Base-by-base conservation (phyloP, 1,140 invertebrate species). In the Macrocentrus cingulum region DNA sequence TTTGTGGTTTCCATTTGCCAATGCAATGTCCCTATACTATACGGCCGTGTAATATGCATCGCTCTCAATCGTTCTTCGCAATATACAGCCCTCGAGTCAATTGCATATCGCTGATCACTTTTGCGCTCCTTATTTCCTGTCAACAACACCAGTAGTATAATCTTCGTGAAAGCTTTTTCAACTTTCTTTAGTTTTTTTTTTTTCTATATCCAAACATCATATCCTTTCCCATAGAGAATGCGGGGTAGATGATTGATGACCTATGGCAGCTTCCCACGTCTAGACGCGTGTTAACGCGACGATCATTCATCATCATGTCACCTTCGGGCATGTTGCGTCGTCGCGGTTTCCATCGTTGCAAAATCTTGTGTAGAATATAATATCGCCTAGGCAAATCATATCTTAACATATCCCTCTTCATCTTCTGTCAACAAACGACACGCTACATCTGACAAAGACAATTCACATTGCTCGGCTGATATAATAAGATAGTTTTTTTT, bases 291-390 rank as follows among this genome's bases (percentile, higher is more conserved):
- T 59, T 59, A 59, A 59, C 57, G 50, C 39, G 42, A 53, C 57
- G 39, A 59, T 59, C 57, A 51, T 53, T 59, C 57, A 59, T 59
- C 57, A 52, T 59, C 56, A 53, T 37, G 50, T 53, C 25, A 46
- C 57, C 29, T 34, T 39, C 49, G 23, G 52, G 46, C 34, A 36
- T 46, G 7, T 20, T 20, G 18, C 18, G 44, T 20, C 18, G 20
- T 20, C 18, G 44, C 18, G 44, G 44, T 46, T 46, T 46, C 19
- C 44, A 18, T 23, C 22, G 19, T 23, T 23, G 49, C 15, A 59
- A 53, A 53, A 53, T 45, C n/a, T 48, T 48, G 6, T 11, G 18
- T 18, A 18, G 13, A n/a, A 22, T 34, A 39, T 39, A 39, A 39
- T 39, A 39, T 39, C 36, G 8, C 11, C 25, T 29, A 32, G 41